Base-by-base conservation (phyloP, 2,113 vertebrate species). In the Gobius niger region DNA sequence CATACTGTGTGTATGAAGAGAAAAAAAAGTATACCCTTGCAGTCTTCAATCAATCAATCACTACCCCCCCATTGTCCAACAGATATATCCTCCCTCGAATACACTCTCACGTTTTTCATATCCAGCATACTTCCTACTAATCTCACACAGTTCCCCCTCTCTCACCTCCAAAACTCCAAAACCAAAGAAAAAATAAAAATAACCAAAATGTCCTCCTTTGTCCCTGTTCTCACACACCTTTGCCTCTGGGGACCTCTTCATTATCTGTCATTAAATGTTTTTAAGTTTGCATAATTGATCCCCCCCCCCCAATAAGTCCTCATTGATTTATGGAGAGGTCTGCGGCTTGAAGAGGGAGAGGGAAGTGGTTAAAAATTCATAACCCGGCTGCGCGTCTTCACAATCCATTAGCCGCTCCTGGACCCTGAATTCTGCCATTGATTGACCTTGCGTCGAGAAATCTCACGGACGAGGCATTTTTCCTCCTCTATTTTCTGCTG, bases 261-360 rank as follows among this genome's bases (percentile, higher is more conserved):
- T 98, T 97, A 96, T 94, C 93, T 97, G 95, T 98, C 94, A 98
- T 98, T 98, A 98, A 98, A 95, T 98, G 96, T 96, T 98, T 97
- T 96, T 93, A 95, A 96, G 95, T 98, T 96, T 98, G 95, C 96
- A 98, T 97, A 97, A 98, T 98, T 99, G 97, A 99, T 99, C 94
- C 83, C 89, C 91, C 94, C 83, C 89, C 90, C 85, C 93, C 94
- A 96, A 97, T 97, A 96, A 98, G 94, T 95, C 94, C 93, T 96
- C 93, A 97, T 97, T 98, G 98, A 99, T 98, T 99, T 95, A 98
- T 96, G 93, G 94, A 89, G 92, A 89, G 92, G 93, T 94, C 94
- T 95, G 89, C 19, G 89, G 92, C 92, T 60, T 91, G 93, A 93
- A 94, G n/a, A n/a, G n/a, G 93, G 91, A 34, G 24, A 34, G 92